These are phyloP conservation scores for Andrena chrysosceles DNA, from an alignment of 2,888 invertebrate species.

Conservation along the genomic window DNA sequence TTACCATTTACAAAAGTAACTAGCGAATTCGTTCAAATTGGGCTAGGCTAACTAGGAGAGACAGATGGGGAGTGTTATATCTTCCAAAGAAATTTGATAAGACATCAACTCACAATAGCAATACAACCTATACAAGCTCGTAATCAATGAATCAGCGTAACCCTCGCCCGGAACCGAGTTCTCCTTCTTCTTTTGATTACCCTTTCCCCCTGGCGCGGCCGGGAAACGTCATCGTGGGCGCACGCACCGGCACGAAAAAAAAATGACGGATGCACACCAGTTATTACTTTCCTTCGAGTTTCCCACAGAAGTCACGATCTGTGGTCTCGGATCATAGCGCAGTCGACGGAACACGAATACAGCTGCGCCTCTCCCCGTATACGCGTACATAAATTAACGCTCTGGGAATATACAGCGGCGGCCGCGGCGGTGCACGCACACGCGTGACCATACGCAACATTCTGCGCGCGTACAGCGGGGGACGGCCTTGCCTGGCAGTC, in stretches of 20 bases:
- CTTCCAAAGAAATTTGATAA: not conserved
- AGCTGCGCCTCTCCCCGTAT: constrained; percentile 62
- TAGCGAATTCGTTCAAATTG: not conserved
- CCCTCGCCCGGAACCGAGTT: not conserved
- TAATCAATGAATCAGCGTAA: not conserved
- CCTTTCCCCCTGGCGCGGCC: not conserved
- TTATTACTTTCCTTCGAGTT: constrained; percentile 82
- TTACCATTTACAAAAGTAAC: not conserved
- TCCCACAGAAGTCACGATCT: constrained; percentile 85
- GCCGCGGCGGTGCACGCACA: constrained; percentile 44
- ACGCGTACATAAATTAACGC: constrained; percentile 80
- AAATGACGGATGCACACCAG: constrained; percentile 65
- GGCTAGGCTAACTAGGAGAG: not conserved
- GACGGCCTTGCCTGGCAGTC: constrained; percentile 47
- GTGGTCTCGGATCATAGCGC: constrained; percentile 84
- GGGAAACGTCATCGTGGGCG: constrained; percentile 28
- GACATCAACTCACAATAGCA: not conserved
- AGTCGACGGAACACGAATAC: constrained; percentile 73
- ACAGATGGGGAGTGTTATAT: not conserved
- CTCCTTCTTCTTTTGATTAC: constrained; percentile 22
- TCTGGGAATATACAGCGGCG: constrained; percentile 74
- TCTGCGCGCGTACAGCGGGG: constrained; percentile 4
- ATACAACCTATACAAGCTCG: too few species aligned
- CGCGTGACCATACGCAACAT: constrained; percentile 39
- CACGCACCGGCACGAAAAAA: constrained; percentile 49